Evolutionary conservation across 1,140 invertebrate species (phyloP).

Genomic region (Saccostrea echinata): DNA sequence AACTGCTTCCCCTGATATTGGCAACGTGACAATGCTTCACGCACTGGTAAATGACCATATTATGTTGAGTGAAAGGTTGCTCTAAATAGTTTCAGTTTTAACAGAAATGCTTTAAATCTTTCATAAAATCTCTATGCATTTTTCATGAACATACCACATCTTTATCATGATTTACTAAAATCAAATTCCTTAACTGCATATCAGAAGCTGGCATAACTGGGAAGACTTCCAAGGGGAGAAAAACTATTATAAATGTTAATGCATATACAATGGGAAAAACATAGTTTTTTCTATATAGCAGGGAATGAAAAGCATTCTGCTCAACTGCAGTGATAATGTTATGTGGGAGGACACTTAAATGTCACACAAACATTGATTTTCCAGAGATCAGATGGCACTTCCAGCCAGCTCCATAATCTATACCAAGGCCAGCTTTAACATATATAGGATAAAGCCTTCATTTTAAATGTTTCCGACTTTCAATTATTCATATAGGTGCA

Average conservation of each 20-base stretch:
- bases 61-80: neutral
- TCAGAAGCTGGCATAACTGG: neutral
- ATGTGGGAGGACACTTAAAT: constrained; percentile 3
- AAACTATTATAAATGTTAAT: neutral
- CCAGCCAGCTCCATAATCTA: neutral
- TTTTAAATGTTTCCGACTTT: neutral
- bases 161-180: neutral
- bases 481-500: constrained; percentile 21
- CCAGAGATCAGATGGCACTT: neutral
- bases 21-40: neutral
- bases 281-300: neutral
- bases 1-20: neutral
- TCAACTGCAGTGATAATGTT: neutral
- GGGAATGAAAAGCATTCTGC: neutral
- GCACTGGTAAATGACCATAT: neutral
- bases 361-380: constrained; percentile 34
- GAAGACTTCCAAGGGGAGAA: neutral
- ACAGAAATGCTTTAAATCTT: neutral
- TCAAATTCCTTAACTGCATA: neutral
- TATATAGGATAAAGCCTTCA: neutral
- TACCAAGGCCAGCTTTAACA: neutral
- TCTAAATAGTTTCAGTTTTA: neutral
- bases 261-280: neutral
- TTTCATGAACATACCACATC: neutral
- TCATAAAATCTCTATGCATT: neutral